Base-by-base conservation (phyloP, 2,113 vertebrate species). In the Lepus americanus region DNA sequence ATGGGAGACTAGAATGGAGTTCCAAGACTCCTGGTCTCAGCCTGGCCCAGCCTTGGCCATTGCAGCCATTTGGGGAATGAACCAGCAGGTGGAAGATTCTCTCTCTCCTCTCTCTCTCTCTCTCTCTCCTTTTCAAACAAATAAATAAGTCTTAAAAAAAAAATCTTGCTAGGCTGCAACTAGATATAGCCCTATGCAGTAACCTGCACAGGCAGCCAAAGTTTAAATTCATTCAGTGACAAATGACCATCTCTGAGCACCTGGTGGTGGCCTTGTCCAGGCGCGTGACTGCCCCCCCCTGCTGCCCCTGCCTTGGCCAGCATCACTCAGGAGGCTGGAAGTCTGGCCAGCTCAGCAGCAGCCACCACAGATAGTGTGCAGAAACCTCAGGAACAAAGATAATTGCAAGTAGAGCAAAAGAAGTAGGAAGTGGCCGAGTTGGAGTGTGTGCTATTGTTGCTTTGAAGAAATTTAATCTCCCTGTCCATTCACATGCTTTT, bases 401-500 rank as follows among this genome's bases (percentile, higher is more conserved):
- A 16, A 67, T 3, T 20, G 29, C 23, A 74, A 51, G 25, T 19
- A 13, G 25, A 55, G 72, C 17, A 83, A 77, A 93, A 33, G 33
- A 61, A 70, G 12, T 44, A 69, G 73, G 44, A 89, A 36, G 11
- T 4, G 31, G 49, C 39, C 23, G 9, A 14, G 49, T 89, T 29
- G n/a, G 22, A 29, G 63, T 85, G 72, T 84, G 8, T 39, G 27
- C 82, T 87, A 33, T 39, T 55, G 73, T 92, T 83, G 61, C 91
- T 95, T 93, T 91, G 23, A 95, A 88, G 87, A 93, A 90, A 78
- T 79, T 36, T 39, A n/a, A 53, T 69, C 27, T 44, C 12, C 1
- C 3, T 73, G 2, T 79, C 53, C 0, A 17, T 64, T 36, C 59
- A n/a, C 49, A 44, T 22, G 17, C 77, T 87, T 77, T 89, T 72